Percentiles rank a stretch among this genome's conserved stretches.
Conservation (phyloP, 2,888 invertebrate species). For the Cancer borealis region DNA sequence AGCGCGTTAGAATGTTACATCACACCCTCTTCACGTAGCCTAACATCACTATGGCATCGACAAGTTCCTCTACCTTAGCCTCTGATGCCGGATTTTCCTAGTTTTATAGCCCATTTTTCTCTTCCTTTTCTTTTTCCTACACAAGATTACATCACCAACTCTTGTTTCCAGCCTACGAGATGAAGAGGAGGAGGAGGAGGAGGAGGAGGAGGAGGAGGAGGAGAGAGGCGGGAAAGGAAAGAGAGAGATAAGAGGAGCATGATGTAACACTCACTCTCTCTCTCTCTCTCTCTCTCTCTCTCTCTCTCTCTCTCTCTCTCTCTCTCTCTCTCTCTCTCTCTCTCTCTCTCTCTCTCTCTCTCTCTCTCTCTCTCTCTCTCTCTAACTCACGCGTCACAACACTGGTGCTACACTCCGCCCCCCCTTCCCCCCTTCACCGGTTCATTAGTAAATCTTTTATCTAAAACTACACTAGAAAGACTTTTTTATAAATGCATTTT, state of each 20-base stretch:
- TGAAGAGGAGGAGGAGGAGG: background rate
- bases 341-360: slow-evolving; percentile 62
- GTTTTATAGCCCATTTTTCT: background rate
- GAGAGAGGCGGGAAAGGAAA: background rate
- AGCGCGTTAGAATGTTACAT: background rate
- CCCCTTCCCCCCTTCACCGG: background rate
- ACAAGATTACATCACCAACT: slow-evolving; percentile 21
- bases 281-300: slow-evolving; percentile 42
- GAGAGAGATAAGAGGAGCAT: slow-evolving; percentile 6
- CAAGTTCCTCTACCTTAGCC: background rate
- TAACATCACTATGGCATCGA: background rate
- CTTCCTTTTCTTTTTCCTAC: background rate
- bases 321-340: slow-evolving; percentile 40
- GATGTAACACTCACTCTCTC: background rate
- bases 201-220: slow-evolving; percentile 2
- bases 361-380: slow-evolving; percentile 60
- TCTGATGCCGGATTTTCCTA: background rate
- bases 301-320: slow-evolving; percentile 59
- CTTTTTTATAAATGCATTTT: slow-evolving; percentile 16
- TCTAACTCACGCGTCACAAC: slow-evolving; percentile 27
- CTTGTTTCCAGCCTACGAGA: background rate
- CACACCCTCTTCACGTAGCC: background rate
- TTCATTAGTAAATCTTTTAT: slow-evolving; percentile 38
- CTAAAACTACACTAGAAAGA: slow-evolving; percentile 22
- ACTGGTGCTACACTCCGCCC: background rate